Evolutionary conservation across 1,140 invertebrate genomes (phyloP).

Genomic region (Brachionus sp.): DNA sequence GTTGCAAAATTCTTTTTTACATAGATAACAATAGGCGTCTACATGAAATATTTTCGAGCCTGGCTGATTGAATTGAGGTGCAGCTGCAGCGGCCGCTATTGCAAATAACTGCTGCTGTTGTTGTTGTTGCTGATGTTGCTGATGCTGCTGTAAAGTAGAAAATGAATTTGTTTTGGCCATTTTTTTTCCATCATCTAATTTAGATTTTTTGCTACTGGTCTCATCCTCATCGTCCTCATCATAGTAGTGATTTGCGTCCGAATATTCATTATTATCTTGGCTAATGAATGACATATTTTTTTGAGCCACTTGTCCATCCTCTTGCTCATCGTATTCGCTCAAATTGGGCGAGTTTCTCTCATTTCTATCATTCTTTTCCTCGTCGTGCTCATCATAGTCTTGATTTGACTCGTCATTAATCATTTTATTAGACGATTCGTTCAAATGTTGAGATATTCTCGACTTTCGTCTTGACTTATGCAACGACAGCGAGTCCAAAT

Average conservation of each 20-base stretch:
- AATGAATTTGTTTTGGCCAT: background rate
- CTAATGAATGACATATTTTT: background rate
- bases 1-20: conserved; percentile 64
- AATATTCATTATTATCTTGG: background rate
- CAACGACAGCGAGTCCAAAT: background rate
- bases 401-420: background rate
- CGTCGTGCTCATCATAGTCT: background rate
- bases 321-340: conserved; percentile 5
- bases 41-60: conserved; percentile 44
- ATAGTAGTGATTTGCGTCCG: background rate
- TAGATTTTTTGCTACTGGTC: background rate
- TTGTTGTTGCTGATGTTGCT: background rate
- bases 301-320: background rate
- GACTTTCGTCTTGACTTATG: conserved; percentile 19
- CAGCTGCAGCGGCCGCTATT: background rate
- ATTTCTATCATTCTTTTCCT: background rate
- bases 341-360: background rate
- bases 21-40: conserved; percentile 80
- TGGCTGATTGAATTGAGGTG: background rate
- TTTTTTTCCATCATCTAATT: background rate
- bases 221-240: background rate
- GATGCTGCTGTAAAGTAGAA: background rate
- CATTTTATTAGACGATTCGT: background rate
- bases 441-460: conserved; percentile 5
- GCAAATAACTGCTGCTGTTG: conserved; percentile 18